Evolutionary conservation across 1,140 invertebrate species (phyloP).

Genomic region (Himalopsyche phryganea): DNA sequence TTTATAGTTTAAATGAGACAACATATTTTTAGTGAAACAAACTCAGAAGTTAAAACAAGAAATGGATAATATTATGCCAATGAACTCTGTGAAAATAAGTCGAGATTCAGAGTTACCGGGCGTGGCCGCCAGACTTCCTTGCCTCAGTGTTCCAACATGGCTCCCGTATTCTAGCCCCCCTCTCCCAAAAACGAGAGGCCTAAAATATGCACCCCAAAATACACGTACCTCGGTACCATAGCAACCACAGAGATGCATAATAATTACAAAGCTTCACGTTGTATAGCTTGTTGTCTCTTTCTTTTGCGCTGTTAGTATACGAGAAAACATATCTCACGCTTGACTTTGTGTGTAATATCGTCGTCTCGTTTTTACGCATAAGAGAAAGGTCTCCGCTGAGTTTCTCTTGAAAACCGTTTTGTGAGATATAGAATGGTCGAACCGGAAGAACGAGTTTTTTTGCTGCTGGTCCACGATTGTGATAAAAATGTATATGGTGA

Average conservation of each 20-base stretch:
- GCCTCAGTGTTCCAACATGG: slow-evolving; percentile 48
- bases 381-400: no score
- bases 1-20: no score
- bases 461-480: slow-evolving; percentile 12
- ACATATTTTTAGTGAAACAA: no score
- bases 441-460: slow-evolving; percentile 23
- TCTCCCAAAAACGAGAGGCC: slow-evolving; percentile 40
- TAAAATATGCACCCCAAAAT: slow-evolving; percentile 56
- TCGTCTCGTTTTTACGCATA: slow-evolving; percentile 11
- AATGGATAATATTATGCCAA: no score
- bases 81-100: no score
- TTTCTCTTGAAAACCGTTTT: no score
- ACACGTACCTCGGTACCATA: slow-evolving; percentile 51
- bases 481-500: slow-evolving; percentile 10
- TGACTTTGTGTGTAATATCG: not conserved
- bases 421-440: not conserved
- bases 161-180: slow-evolving; percentile 39
- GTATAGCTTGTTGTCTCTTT: not conserved
- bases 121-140: slow-evolving; percentile 13
- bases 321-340: not conserved
- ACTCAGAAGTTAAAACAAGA: no score
- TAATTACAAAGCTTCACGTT: not conserved
- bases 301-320: not conserved
- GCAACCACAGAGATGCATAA: slow-evolving; percentile 35
- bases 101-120: slow-evolving; percentile 7